Conservation (phyloP, 35 echinoderm and acorn worm species). For the Amphiura filiformis region DNA sequence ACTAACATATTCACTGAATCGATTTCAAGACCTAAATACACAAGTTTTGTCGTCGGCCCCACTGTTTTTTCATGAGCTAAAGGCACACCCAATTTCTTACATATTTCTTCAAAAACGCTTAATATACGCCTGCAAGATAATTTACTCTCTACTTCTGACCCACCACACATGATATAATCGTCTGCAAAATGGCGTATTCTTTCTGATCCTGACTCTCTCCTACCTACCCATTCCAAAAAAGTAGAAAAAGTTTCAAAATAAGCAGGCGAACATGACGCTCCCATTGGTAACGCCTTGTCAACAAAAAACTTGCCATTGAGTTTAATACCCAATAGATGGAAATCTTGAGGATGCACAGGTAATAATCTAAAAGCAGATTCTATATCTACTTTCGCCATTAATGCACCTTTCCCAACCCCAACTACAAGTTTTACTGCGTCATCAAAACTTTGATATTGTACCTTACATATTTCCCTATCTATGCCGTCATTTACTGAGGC, state of each 20-base stretch:
- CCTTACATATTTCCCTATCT: background rate
- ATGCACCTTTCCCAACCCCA: background rate
- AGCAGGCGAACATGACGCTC: background rate
- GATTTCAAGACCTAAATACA: background rate
- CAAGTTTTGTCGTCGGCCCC: background rate
- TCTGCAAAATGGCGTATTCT: background rate
- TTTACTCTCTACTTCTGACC: background rate
- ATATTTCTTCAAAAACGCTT: background rate
- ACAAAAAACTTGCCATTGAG: background rate
- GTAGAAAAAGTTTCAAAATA: background rate
- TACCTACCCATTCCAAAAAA: background rate
- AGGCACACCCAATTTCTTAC: background rate
- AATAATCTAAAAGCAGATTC: background rate
- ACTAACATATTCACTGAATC: background rate
- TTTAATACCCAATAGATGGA: background rate
- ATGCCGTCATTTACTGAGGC: conserved; percentile 1
- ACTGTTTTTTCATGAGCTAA: background rate
- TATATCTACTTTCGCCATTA: background rate
- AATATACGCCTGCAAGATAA: background rate
- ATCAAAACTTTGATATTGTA: background rate
- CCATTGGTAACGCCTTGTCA: background rate
- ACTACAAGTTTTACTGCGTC: background rate
- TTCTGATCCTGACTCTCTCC: no score
- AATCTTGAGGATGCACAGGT: background rate
- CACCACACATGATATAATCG: background rate